Evolutionary conservation across 2,888 invertebrate genomes (phyloP).

Genomic region (Harpalus rufipes): DNA sequence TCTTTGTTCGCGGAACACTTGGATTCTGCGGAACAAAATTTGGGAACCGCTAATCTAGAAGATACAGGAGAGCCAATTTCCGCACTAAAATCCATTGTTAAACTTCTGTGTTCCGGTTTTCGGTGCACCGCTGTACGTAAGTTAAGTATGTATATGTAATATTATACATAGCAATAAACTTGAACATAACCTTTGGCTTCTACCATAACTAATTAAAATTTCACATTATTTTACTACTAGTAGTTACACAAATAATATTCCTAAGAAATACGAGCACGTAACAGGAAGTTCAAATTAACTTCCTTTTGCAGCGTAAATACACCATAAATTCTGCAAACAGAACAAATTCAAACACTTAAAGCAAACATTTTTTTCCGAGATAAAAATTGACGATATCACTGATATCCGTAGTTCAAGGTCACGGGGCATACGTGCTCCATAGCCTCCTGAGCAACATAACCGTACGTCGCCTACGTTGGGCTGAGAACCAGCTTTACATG

Average conservation of each 20-base stretch:
- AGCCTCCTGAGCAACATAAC: conserved; percentile 38
- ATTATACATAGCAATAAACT: too few relatives aligned
- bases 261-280: conserved; percentile 11
- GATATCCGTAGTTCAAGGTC: conserved; percentile 40
- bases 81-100: too few relatives aligned
- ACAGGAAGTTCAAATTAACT: conserved; percentile 27
- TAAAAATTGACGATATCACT: conserved; percentile 30
- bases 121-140: too few relatives aligned
- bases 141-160: too few relatives aligned
- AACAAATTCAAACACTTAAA: conserved; percentile 12
- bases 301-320: conserved; percentile 30
- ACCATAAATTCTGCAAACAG: conserved; percentile 28
- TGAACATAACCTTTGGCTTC: too few relatives aligned
- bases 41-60: too few relatives aligned
- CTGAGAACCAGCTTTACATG: conserved; percentile 29
- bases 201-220: conserved; percentile 13
- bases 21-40: too few relatives aligned
- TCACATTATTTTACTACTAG: neutral
- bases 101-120: too few relatives aligned
- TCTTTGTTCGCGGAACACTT: too few relatives aligned
- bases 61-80: too few relatives aligned
- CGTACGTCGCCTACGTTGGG: conserved; percentile 34
- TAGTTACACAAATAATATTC: neutral
- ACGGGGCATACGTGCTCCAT: conserved; percentile 23
- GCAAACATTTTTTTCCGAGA: conserved; percentile 23